These are phyloP conservation scores for Mirza zaza DNA, from an alignment of 2,113 vertebrate species.

Conservation along the genomic window DNA sequence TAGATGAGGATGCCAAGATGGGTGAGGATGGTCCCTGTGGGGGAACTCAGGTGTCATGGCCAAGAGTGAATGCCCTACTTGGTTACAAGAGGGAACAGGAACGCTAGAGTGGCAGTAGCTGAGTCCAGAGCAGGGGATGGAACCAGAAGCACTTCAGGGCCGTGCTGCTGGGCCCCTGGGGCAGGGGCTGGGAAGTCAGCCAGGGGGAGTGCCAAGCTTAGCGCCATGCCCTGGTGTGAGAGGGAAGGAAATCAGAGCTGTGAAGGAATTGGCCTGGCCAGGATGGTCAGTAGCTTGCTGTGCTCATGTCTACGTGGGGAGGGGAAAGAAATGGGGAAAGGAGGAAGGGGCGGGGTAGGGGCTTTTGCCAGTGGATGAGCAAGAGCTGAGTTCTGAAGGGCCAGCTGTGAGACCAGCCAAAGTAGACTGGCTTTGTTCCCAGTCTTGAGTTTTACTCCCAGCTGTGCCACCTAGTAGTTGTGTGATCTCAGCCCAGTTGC, in stretches of 20 bases:
- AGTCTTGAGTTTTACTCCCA: background rate
- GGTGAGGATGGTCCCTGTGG: too few relatives aligned
- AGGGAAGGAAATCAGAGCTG: background rate
- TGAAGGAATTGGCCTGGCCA: background rate
- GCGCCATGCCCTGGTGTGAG: too few relatives aligned
- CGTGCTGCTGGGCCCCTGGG: background rate
- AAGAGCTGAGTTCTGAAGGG: background rate
- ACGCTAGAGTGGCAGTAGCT: fast-evolving
- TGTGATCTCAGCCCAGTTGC: too few relatives aligned
- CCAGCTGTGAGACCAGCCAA: background rate
- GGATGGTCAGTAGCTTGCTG: background rate
- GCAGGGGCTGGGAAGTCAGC: background rate
- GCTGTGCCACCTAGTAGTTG: background rate
- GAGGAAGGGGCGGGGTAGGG: background rate
- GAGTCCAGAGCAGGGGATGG: background rate
- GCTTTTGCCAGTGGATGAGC: background rate
- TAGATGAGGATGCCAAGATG: background rate
- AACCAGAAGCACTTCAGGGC: background rate
- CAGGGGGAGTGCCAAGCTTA: background rate
- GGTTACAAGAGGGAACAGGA: too few relatives aligned
- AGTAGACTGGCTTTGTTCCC: background rate
- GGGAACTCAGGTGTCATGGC: background rate
- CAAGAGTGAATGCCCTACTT: background rate
- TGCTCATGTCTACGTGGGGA: fast-evolving
- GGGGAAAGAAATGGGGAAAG: background rate